These are phyloP conservation scores for Globodera rostochiensis DNA, from an alignment of 1,140 invertebrate genomes.

Conservation along the genomic window DNA sequence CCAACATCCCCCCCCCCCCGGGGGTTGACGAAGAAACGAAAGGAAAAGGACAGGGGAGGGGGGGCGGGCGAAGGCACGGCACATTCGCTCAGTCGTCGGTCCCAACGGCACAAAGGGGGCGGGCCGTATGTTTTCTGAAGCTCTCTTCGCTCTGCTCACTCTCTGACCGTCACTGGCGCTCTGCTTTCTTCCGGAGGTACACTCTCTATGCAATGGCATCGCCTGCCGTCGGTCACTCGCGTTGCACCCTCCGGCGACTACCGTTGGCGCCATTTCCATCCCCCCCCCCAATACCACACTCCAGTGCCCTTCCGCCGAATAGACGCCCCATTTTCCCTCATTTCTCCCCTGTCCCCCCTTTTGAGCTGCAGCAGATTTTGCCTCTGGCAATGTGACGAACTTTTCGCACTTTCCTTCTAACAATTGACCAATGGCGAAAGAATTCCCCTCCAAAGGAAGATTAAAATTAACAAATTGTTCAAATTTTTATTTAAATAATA, in stretches of 20 bases:
- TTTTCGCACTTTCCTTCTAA: constrained; percentile 1
- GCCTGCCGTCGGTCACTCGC: not conserved
- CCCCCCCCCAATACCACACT: not conserved
- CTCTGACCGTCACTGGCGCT: not conserved
- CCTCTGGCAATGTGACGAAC: constrained; percentile 23
- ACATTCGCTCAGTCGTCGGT: not conserved
- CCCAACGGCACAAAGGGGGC: not conserved
- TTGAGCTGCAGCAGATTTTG: constrained; percentile 12
- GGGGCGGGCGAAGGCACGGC: not conserved
- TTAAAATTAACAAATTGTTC: not conserved
- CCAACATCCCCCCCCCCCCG: not conserved
- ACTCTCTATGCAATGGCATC: not conserved
- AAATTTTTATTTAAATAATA: not conserved
- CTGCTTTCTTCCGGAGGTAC: too few relatives aligned
- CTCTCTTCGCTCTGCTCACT: not conserved
- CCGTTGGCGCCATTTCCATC: not conserved
- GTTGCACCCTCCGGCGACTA: not conserved
- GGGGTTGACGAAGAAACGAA: not conserved
- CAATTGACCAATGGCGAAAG: not conserved
- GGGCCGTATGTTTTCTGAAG: not conserved
- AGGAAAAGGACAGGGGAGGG: too few relatives aligned
- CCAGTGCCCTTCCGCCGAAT: constrained; percentile 8
- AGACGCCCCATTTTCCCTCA: constrained; percentile 32
- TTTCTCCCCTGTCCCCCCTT: constrained; percentile 3
- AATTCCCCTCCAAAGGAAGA: not conserved